phyloP scores from a whole-genome alignment of 2,113 vertebrate species.

The Gallinago undulata region DNA sequence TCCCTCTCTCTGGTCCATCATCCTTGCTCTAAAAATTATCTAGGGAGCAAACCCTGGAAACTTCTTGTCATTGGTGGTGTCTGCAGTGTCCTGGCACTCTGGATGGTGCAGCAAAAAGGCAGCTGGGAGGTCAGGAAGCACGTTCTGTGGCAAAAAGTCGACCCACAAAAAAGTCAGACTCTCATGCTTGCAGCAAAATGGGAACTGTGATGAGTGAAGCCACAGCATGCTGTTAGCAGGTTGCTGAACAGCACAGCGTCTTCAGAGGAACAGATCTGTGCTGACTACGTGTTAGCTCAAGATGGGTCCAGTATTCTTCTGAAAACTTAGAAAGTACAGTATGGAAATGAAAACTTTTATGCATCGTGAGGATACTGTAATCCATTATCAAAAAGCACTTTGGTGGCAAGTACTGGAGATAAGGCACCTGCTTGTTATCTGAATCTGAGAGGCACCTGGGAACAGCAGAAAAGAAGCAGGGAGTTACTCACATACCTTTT shows the following conservation, averaged over 20 bases:
- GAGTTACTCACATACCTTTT: not conserved
- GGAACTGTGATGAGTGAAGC: not conserved
- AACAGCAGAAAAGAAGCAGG: not conserved
- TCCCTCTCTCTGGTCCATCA: not conserved
- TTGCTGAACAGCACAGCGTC: not conserved
- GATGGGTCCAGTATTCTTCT: not conserved
- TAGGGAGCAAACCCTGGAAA: not conserved
- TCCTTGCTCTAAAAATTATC: not conserved
- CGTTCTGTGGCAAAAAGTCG: rapidly evolving
- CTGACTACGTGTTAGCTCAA: not conserved
- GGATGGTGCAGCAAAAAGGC: not conserved
- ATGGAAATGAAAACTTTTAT: not conserved
- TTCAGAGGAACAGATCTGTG: not conserved
- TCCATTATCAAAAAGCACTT: not conserved
- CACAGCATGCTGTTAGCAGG: rapidly evolving
- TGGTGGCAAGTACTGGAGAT: not conserved
- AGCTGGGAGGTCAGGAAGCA: not conserved
- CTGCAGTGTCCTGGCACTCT: not conserved
- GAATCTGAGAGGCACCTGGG: constrained; percentile 7
- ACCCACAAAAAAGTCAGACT: not conserved
- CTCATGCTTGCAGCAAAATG: not conserved
- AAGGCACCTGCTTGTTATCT: constrained; percentile 44
- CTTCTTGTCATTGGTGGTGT: not conserved
- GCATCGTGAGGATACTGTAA: not conserved
- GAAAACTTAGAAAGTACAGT: not conserved